Conservation (phyloP, 1,140 invertebrate species). For the Drosophila pseudoobscura region DNA sequence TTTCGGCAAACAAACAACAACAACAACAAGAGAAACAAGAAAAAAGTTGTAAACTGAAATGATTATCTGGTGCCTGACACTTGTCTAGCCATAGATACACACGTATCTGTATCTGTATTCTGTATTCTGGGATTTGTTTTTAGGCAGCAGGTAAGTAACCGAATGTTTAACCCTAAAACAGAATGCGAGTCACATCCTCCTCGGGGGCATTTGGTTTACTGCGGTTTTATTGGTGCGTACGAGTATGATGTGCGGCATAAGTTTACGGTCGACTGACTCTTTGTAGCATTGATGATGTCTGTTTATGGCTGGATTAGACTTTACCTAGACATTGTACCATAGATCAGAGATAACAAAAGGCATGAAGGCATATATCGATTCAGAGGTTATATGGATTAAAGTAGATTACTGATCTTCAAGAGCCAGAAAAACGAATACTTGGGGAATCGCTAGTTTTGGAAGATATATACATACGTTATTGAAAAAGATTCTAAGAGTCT, state of each 20-base stretch:
- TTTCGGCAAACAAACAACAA: constrained; percentile 32
- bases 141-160: constrained; percentile 72
- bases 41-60: constrained; percentile 82
- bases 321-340: constrained; percentile 12
- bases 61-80: constrained; percentile 74
- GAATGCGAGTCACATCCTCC: constrained; percentile 73
- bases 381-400: no score
- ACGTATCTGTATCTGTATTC: constrained; percentile 23
- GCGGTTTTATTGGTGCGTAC: constrained; percentile 53
- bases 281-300: constrained; percentile 52
- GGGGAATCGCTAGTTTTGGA: no score
- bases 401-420: no score
- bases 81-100: constrained; percentile 69
- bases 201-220: constrained; percentile 54
- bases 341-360: neutral
- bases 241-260: constrained; percentile 48
- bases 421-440: no score
- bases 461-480: no score
- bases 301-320: constrained; percentile 44
- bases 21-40: constrained; percentile 17
- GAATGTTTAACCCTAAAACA: constrained; percentile 55
- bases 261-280: constrained; percentile 50
- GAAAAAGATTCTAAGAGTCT: no score
- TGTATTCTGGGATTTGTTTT: constrained; percentile 42
- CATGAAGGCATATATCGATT: no score